A percentile compares a stretch with the other conserved stretches of the same genome.
These are phyloP conservation scores for Rhimphoctona megacephalus DNA, from an alignment of 2,888 invertebrate species.

Conservation along the genomic window DNA sequence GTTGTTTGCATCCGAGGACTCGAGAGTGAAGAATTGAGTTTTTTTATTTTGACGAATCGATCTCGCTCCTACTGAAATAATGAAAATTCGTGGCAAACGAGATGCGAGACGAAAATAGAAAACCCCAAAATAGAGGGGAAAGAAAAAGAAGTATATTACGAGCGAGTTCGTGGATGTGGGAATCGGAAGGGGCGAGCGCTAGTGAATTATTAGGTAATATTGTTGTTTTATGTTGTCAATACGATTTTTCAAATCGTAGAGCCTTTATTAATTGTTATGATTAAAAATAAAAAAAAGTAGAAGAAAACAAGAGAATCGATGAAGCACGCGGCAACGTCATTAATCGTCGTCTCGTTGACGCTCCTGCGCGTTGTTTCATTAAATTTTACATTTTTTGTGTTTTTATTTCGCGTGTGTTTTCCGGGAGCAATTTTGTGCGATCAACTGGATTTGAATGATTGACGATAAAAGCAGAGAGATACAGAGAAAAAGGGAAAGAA, in stretches of 20 bases:
- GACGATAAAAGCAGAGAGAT: slow-evolving; percentile 18
- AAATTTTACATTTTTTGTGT: slow-evolving; percentile 27
- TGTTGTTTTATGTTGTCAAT: slow-evolving; percentile 81
- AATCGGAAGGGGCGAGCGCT: slow-evolving; percentile 64
- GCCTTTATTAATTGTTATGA: slow-evolving; percentile 81
- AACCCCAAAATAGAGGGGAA: not conserved
- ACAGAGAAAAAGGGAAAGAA: not conserved
- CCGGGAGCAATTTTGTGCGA: slow-evolving; percentile 56
- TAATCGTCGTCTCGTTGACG: slow-evolving; percentile 56
- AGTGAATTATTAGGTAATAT: slow-evolving; percentile 82
- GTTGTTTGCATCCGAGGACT: not conserved
- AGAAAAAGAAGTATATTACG: slow-evolving; percentile 21
- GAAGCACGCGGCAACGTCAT: slow-evolving; percentile 53
- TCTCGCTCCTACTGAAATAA: not conserved
- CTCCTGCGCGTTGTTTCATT: slow-evolving; percentile 60
- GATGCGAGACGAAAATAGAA: slow-evolving; percentile 4
- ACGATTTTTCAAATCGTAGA: slow-evolving; percentile 77
- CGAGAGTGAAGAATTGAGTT: not conserved
- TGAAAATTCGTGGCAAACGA: not conserved
- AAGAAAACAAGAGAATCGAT: slow-evolving; percentile 26
- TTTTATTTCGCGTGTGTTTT: slow-evolving; percentile 44
- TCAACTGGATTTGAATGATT: slow-evolving; percentile 46
- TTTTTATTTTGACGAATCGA: slow-evolving; percentile 34
- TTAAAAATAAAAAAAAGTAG: slow-evolving; percentile 45
- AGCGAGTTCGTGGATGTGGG: slow-evolving; percentile 49